Evolutionary conservation across 2,888 invertebrate genomes (phyloP), one percentile per base, ranked within the genome.

Genomic region (Diarsia dahlii): DNA sequence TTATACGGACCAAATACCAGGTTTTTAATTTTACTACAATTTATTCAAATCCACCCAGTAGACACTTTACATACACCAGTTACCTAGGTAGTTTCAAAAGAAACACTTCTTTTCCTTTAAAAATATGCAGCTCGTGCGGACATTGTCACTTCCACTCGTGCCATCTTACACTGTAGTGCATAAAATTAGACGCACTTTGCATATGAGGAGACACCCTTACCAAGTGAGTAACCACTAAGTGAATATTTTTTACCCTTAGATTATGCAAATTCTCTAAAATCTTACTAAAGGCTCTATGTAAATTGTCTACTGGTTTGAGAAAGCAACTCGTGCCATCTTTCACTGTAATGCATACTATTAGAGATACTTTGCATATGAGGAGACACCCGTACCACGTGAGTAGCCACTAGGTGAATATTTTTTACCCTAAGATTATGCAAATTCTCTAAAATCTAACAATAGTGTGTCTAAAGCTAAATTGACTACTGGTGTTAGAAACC

Each of bases 161-260:
- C 70, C 83, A 68, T 73, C 67, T 84, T 81, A 79, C 46, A 58
- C 56, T 18, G 46, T 75, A 52, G 69, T 84, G 81, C 50, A 81
- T 81, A 68, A 64, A 63, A 82, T 85, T 81, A 75, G 20, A 66
- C 3, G 45, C 46, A 74, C 76, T 85, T 82, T 85, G 75, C 79
- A 85, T 87, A 73, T 79, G 28, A 79, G 68, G 18, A 82, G 65
- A 71, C 83, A 80, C 85, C 83, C 87, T 74, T 74, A 76, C 62
- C 62, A 8, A 67, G 34, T 12, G 58, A 64, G 56, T 73, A n/a
- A 20, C 54, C 54, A 56, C 69, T 39, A 82, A 67, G 34, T 50
- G 48, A 56, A 63, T 62, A 64, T 52, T 50, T 28, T 83, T 18
- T 78, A n/a, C 50, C 50, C 63, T 54, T 39, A 62, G 48, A 67